Evolutionary conservation across 2,797 vertebrate species (phyloP).

Genomic region (Pantherophis vulpinus): DNA sequence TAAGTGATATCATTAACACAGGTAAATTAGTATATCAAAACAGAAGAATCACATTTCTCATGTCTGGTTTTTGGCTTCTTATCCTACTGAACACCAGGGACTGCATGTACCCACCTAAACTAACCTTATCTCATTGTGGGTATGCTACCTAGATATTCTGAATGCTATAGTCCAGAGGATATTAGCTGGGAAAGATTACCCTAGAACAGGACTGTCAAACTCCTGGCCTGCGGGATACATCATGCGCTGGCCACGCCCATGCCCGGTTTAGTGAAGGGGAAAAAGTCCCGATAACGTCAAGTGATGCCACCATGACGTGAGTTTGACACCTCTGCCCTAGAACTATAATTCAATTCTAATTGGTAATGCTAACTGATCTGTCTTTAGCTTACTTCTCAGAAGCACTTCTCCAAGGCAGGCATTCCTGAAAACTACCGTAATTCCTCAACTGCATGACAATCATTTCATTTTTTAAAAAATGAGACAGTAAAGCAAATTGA

Average conservation of each 20-base stretch:
- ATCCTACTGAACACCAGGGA: neutral
- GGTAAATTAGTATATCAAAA: slow-evolving; percentile 1
- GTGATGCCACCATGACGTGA: no score
- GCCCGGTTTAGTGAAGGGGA: no score
- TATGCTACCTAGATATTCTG: neutral
- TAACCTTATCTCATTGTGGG: neutral
- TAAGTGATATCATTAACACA: slow-evolving; percentile 10
- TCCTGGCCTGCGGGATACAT: no score
- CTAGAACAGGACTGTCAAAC: neutral
- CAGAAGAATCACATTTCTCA: neutral
- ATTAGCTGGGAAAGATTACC: neutral
- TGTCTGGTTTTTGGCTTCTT: neutral
- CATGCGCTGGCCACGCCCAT: no score
- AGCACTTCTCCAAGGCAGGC: neutral
- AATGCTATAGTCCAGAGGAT: neutral
- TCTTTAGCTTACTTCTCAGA: neutral
- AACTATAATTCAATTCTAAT: neutral
- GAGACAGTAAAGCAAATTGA: neutral
- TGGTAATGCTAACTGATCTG: slow-evolving; percentile 6
- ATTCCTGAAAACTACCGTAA: neutral
- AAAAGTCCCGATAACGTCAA: no score
- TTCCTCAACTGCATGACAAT: neutral
- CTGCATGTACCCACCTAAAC: neutral
- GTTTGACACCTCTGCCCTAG: no score
- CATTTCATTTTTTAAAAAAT: slow-evolving; percentile 9